Evolutionary conservation across 2,797 vertebrate species (phyloP).

Genomic region (Masticophis lateralis): DNA sequence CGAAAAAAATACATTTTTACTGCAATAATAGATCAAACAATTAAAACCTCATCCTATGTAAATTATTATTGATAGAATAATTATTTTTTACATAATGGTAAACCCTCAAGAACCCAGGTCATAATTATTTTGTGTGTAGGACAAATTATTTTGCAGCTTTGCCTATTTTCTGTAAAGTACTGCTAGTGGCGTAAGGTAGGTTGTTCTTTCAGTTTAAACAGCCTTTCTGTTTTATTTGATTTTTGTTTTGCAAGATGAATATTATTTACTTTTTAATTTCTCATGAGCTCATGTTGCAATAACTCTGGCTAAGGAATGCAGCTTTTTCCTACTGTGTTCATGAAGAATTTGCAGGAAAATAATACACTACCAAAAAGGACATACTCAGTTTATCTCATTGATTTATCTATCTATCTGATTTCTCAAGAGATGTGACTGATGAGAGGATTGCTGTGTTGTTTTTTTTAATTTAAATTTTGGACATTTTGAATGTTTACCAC

Average conservation of each 20-base stretch:
- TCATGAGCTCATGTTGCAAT: constrained; percentile 22
- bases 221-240: neutral
- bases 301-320: constrained; percentile 10
- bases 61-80: neutral
- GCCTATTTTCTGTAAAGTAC: neutral
- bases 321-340: neutral
- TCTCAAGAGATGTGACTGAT: neutral
- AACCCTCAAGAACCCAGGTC: neutral
- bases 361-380: constrained; percentile 1
- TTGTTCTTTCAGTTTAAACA: neutral
- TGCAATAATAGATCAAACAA: neutral
- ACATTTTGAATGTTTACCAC: constrained; percentile 15
- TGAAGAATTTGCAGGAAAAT: constrained; percentile 9
- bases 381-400: constrained; percentile 5
- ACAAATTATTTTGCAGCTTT: neutral
- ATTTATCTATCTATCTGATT: constrained; percentile 10
- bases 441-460: neutral
- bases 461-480: neutral
- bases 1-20: neutral
- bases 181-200: neutral
- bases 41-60: neutral
- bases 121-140: neutral
- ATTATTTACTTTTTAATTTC: constrained; percentile 28
- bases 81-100: neutral
- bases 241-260: constrained; percentile 17